phyloP scores from a whole-genome alignment of 2,797 vertebrate species.

The Pelochelys cantorii region DNA sequence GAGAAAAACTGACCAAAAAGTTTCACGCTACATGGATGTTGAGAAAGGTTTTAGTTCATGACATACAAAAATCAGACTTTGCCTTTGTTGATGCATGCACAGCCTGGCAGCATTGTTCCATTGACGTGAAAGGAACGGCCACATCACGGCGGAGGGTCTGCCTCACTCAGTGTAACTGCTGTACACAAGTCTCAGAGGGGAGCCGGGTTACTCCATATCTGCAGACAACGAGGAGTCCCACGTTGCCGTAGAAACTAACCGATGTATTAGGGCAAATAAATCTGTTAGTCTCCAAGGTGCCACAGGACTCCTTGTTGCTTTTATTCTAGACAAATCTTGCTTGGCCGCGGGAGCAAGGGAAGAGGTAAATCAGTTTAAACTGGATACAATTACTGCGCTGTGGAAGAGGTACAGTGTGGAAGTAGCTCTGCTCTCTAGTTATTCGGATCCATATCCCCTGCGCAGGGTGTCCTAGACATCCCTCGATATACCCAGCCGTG shows the following conservation, averaged over 20 bases:
- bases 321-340: neutral
- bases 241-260: too few species aligned
- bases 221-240: too few species aligned
- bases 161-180: too few species aligned
- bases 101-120: neutral
- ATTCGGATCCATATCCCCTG: neutral
- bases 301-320: too few species aligned
- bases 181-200: too few species aligned
- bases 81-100: neutral
- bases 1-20: neutral
- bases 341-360: neutral
- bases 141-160: neutral
- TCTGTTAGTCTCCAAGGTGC: too few species aligned
- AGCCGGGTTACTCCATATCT: too few species aligned
- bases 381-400: neutral
- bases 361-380: neutral
- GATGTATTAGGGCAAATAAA: too few species aligned
- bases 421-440: neutral
- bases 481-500: neutral
- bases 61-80: neutral
- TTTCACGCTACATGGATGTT: neutral
- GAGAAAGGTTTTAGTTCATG: neutral
- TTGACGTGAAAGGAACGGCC: neutral
- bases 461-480: neutral
- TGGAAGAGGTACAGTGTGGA: neutral